Percentiles rank a stretch among this genome's conserved stretches.
Evolutionary conservation across 2,797 vertebrate genomes (phyloP).

Genomic region (Gadopsis bispinosus): DNA sequence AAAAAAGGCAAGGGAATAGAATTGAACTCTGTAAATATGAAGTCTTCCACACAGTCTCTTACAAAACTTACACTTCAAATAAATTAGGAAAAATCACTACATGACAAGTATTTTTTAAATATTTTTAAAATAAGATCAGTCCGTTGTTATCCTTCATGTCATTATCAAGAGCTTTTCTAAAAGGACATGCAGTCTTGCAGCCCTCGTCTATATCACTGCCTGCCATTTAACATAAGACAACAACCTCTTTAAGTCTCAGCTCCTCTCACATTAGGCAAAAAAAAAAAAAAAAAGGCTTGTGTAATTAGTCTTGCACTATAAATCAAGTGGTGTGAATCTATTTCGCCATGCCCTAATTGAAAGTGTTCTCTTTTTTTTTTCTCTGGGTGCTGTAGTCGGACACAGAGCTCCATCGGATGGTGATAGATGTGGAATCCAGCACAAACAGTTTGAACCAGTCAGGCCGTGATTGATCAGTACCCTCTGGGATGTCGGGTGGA

Average conservation of each 20-base stretch:
- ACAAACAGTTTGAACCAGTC: constrained; percentile 98
- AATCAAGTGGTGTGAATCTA: constrained; percentile 96
- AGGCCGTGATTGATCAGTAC: constrained; percentile 96
- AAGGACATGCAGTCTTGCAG: constrained; percentile 66
- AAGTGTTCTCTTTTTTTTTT: constrained; percentile 90
- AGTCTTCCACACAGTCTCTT: background rate
- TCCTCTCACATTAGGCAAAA: constrained; percentile 91
- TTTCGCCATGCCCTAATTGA: constrained; percentile 96
- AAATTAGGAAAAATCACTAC: constrained; percentile 13
- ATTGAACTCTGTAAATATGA: constrained; percentile 19
- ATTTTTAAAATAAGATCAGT: constrained; percentile 56
- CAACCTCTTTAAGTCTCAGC: constrained; percentile 87
- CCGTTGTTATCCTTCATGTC: constrained; percentile 63
- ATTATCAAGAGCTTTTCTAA: constrained; percentile 72
- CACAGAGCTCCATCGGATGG: constrained; percentile 87
- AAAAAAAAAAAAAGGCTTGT: constrained; percentile 84
- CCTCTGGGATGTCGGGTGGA: constrained; percentile 90
- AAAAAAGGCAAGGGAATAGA: constrained; percentile 15
- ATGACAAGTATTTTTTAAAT: constrained; percentile 5
- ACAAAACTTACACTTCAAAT: background rate
- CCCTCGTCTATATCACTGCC: constrained; percentile 58
- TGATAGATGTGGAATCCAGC: constrained; percentile 95
- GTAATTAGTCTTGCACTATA: constrained; percentile 98
- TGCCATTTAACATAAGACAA: constrained; percentile 86
- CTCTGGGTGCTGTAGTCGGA: constrained; percentile 84